Percentiles rank a stretch among this genome's conserved stretches.
Conservation (phyloP, 1,140 invertebrate species). For the Potamilus streckersoni region DNA sequence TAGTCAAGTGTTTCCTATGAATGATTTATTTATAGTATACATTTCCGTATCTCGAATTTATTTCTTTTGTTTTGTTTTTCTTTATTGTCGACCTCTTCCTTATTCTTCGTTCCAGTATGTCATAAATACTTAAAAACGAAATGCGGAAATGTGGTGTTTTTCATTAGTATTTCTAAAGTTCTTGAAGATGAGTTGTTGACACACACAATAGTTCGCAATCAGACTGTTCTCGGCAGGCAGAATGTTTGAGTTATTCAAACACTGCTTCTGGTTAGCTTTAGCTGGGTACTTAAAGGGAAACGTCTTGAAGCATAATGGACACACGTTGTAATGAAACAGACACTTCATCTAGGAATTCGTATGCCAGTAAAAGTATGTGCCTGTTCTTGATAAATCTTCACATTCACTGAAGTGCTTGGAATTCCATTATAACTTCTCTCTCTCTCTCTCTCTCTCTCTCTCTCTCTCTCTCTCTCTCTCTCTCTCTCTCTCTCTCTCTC, state of each 20-base stretch:
- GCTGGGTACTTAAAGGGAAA: too few species aligned
- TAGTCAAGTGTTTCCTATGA: too few species aligned
- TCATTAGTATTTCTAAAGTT: background rate
- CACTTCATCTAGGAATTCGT: background rate
- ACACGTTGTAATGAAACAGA: too few species aligned
- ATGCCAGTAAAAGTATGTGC: background rate
- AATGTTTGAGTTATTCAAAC: background rate
- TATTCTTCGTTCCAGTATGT: too few species aligned
- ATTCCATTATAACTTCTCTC: background rate
- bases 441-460: slow-evolving; percentile 6
- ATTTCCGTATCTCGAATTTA: too few species aligned
- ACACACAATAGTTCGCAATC: too few species aligned
- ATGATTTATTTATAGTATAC: too few species aligned
- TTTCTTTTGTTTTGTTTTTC: too few species aligned
- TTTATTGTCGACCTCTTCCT: too few species aligned
- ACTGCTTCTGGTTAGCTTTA: too few species aligned
- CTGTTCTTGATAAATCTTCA: background rate
- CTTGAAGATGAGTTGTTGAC: background rate
- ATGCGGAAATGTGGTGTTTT: background rate
- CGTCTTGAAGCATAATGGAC: too few species aligned
- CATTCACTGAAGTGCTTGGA: background rate
- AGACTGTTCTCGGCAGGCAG: background rate
- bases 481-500: slow-evolving; percentile 10
- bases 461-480: slow-evolving; percentile 23
- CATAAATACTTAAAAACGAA: too few species aligned